These are phyloP conservation scores for Leptestheria dahalacensis DNA, from an alignment of 1,140 invertebrate genomes.

Conservation along the genomic window DNA sequence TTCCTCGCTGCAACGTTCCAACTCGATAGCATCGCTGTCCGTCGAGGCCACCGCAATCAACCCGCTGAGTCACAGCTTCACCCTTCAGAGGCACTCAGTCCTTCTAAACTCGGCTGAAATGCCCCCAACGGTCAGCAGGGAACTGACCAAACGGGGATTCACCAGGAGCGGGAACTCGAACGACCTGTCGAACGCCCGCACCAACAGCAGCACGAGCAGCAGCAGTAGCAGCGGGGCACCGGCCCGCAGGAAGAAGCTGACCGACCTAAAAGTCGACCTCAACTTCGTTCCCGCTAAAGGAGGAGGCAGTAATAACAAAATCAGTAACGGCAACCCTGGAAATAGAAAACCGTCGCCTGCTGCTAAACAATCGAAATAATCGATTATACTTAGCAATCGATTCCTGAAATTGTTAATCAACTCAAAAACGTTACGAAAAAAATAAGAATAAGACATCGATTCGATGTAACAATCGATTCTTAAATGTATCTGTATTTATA, in stretches of 20 bases:
- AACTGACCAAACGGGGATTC: slow-evolving; percentile 13
- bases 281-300: slow-evolving; percentile 11
- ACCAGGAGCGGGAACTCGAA: background rate
- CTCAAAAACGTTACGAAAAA: background rate
- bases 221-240: background rate
- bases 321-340: background rate
- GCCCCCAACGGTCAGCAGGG: slow-evolving; percentile 6
- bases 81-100: background rate
- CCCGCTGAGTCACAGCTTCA: slow-evolving; percentile 11
- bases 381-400: background rate
- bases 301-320: background rate
- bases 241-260: slow-evolving; percentile 4
- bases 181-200: background rate
- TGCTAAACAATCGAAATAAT: background rate
- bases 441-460: no score
- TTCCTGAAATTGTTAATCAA: slow-evolving; percentile 6
- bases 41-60: background rate
- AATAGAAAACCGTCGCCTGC: background rate
- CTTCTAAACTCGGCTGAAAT: background rate
- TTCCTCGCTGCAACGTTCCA: background rate
- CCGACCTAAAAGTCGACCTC: slow-evolving; percentile 12
- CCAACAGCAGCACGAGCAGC: background rate
- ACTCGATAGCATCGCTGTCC: background rate
- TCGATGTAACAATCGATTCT: no score
- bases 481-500: no score